Percentiles rank a stretch among this genome's conserved stretches.
These are phyloP conservation scores for Merops nubicus DNA, from an alignment of 2,113 vertebrate genomes.

Conservation along the genomic window DNA sequence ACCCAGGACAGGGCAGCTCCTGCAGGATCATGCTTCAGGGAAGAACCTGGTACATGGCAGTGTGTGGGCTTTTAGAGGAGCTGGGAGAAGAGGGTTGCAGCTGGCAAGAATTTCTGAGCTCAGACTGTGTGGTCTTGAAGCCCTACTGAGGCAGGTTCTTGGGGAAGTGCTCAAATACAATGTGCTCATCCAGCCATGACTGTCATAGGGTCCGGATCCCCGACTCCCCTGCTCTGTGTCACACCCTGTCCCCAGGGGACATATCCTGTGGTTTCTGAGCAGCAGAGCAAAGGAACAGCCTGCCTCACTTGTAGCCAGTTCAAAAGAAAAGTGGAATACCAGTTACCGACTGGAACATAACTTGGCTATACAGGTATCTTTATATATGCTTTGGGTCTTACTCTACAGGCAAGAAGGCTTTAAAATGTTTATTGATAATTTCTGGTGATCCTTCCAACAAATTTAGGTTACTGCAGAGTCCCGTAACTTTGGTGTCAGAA, in stretches of 20 bases:
- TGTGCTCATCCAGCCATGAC: background rate
- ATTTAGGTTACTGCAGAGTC: background rate
- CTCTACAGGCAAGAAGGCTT: background rate
- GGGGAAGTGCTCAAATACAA: background rate
- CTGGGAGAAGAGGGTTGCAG: background rate
- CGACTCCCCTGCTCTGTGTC: rapidly evolving
- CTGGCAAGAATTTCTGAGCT: background rate
- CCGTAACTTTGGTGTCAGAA: background rate
- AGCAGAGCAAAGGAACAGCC: background rate
- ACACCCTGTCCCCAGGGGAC: background rate
- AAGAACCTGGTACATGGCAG: background rate
- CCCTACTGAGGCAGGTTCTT: background rate
- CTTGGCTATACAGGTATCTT: background rate
- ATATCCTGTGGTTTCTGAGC: background rate
- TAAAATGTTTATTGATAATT: background rate
- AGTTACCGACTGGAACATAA: background rate
- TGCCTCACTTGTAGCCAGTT: background rate
- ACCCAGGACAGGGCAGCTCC: rapidly evolving
- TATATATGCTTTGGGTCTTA: background rate
- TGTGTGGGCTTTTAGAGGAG: background rate
- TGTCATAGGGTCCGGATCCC: background rate
- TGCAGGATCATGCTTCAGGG: background rate
- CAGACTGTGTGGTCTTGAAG: background rate
- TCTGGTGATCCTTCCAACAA: background rate
- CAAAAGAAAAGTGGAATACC: background rate